phyloP scores from a whole-genome alignment of 2,797 vertebrate species.

The Acrossocheilus wenchowensis region DNA sequence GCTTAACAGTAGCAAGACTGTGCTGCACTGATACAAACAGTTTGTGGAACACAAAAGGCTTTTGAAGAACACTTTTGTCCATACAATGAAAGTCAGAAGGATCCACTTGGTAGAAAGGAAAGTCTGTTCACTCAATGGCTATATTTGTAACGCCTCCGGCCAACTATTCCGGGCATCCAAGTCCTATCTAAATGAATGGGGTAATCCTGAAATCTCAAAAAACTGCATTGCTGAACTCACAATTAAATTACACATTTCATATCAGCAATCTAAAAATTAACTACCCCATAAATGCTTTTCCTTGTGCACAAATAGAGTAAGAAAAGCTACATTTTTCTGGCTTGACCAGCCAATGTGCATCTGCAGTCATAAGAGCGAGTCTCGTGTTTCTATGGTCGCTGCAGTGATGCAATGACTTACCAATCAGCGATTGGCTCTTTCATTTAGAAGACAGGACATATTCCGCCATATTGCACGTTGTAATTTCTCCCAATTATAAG shows the following conservation, averaged over 20 bases:
- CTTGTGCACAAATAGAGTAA: background rate
- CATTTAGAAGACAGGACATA: background rate
- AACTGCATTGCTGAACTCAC: background rate
- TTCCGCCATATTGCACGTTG: background rate
- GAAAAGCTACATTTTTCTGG: background rate
- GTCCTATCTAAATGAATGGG: background rate
- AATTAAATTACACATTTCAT: background rate
- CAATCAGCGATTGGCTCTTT: background rate
- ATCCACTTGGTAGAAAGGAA: background rate
- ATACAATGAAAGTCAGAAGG: background rate
- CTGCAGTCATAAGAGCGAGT: too few relatives aligned
- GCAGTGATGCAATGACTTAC: background rate
- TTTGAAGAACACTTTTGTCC: background rate
- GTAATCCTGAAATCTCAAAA: background rate
- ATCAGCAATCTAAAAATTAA: background rate
- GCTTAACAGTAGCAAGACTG: background rate
- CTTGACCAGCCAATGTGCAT: too few relatives aligned
- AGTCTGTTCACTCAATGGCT: background rate
- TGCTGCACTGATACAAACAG: background rate
- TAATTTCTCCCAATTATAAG: too few relatives aligned
- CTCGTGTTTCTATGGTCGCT: background rate
- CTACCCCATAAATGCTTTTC: background rate
- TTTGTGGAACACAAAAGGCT: background rate
- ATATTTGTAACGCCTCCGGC: background rate
- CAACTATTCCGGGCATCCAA: background rate